These are phyloP conservation scores for Palloptera scutellata DNA, from an alignment of 2,888 invertebrate genomes.

Conservation along the genomic window DNA sequence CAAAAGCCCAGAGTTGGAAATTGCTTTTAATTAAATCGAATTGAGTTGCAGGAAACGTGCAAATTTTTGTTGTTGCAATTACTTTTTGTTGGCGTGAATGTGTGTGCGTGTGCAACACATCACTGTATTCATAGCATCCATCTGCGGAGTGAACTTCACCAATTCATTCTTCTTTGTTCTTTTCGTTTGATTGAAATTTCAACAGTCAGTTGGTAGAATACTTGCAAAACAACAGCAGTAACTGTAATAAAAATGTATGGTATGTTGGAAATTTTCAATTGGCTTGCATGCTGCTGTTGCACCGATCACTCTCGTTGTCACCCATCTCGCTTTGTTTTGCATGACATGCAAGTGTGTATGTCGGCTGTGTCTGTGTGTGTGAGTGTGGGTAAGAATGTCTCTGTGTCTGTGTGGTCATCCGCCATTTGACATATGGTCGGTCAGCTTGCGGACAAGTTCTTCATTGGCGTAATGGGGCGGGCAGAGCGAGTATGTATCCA, in stretches of 20 bases:
- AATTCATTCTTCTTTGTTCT: not conserved
- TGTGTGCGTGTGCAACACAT: not conserved
- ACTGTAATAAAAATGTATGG: not conserved
- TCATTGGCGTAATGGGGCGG: constrained; percentile 37
- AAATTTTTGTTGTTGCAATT: constrained; percentile 14
- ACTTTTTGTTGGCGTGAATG: not conserved
- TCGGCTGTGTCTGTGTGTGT: too few species aligned
- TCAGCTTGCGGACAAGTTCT: constrained; percentile 59
- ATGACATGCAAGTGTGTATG: too few species aligned
- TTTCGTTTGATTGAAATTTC: constrained; percentile 35
- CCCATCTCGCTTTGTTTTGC: too few species aligned
- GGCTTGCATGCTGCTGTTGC: constrained; percentile 3
- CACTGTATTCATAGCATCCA: constrained; percentile 10
- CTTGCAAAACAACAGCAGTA: constrained; percentile 1
- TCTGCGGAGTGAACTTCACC: constrained; percentile 11
- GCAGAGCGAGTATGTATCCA: constrained; percentile 27
- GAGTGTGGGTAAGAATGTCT: not conserved
- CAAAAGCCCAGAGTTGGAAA: constrained; percentile 39
- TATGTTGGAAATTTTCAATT: constrained; percentile 9
- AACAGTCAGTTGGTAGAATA: constrained; percentile 19
- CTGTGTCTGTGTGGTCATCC: constrained; percentile 36
- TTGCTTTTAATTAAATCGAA: constrained; percentile 47
- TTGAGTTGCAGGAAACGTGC: constrained; percentile 39
- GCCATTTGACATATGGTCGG: constrained; percentile 60
- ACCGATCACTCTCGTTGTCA: too few species aligned